phyloP scores from a whole-genome alignment of 2,888 invertebrate species.

The Eueremaeus valkanovi region DNA sequence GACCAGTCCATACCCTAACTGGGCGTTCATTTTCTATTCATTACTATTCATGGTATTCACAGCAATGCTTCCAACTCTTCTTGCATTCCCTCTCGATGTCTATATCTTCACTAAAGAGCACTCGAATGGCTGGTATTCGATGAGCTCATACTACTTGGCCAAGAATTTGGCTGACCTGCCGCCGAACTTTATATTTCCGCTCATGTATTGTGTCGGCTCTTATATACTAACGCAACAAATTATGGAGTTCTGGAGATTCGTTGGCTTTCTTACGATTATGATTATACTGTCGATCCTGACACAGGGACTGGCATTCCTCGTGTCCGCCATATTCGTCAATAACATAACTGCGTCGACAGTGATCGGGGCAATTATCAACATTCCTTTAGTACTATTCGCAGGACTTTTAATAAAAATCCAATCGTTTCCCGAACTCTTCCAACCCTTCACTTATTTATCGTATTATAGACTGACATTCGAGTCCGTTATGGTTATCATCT shows the following conservation, averaged over 20 bases:
- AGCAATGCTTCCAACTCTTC: slow-evolving; percentile 41
- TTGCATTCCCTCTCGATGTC: slow-evolving; percentile 43
- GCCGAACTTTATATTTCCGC: slow-evolving; percentile 68
- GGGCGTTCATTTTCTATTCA: slow-evolving; percentile 51
- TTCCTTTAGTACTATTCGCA: slow-evolving; percentile 90
- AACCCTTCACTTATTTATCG: slow-evolving; percentile 92
- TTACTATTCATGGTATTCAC: slow-evolving; percentile 41
- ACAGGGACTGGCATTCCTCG: slow-evolving; percentile 66
- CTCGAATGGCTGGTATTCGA: slow-evolving; percentile 43
- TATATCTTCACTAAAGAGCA: slow-evolving; percentile 39
- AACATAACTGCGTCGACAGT: slow-evolving; percentile 38
- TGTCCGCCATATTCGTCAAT: slow-evolving; percentile 37
- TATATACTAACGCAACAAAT: slow-evolving; percentile 89
- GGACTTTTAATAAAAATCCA: slow-evolving; percentile 97
- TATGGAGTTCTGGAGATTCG: slow-evolving; percentile 68
- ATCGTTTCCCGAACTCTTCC: slow-evolving; percentile 80
- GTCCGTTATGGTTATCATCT: slow-evolving; percentile 76
- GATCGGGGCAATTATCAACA: slow-evolving; percentile 51
- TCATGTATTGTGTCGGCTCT: slow-evolving; percentile 48
- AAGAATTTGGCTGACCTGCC: slow-evolving; percentile 50
- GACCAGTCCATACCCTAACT: slow-evolving; percentile 36
- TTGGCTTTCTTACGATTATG: slow-evolving; percentile 61
- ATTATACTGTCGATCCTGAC: slow-evolving; percentile 84
- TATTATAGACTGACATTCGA: slow-evolving; percentile 92
- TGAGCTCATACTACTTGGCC: slow-evolving; percentile 40